Percentiles rank a stretch among this genome's conserved stretches.
phyloP scores from a whole-genome alignment of 2,888 invertebrate genomes.

The Ornithoptera alexandrae region DNA sequence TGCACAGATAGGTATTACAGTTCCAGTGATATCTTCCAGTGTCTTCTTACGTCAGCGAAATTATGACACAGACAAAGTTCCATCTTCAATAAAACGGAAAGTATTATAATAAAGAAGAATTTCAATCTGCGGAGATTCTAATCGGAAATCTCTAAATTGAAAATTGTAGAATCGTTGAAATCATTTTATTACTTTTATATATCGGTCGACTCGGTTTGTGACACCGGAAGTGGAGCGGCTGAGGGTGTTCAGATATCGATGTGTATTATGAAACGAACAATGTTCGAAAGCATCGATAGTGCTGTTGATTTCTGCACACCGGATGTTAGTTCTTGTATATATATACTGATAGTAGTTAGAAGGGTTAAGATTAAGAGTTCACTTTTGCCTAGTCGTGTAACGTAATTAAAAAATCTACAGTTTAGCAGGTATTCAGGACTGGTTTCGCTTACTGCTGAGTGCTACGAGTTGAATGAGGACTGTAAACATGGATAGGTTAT shows the following conservation, averaged over 20 bases:
- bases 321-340: neutral
- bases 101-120: slow-evolving; percentile 12
- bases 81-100: neutral
- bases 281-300: slow-evolving; percentile 37
- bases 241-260: slow-evolving; percentile 34
- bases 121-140: slow-evolving; percentile 6
- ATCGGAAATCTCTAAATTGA: slow-evolving; percentile 1
- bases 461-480: too few species aligned
- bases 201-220: slow-evolving; percentile 3
- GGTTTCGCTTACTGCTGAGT: too few species aligned
- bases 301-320: slow-evolving; percentile 35
- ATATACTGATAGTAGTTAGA: neutral
- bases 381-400: too few species aligned
- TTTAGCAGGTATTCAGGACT: too few species aligned
- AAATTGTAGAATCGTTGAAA: slow-evolving; percentile 23
- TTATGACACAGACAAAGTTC: too few species aligned
- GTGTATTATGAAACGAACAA: slow-evolving; percentile 35
- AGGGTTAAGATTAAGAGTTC: too few species aligned
- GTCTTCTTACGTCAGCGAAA: too few species aligned
- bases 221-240: neutral
- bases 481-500: too few species aligned
- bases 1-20: too few species aligned
- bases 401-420: too few species aligned
- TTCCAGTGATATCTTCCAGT: too few species aligned
- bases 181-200: slow-evolving; percentile 37